These are phyloP conservation scores for Sinella curviseta DNA, from an alignment of 1,140 invertebrate species.

Conservation along the genomic window DNA sequence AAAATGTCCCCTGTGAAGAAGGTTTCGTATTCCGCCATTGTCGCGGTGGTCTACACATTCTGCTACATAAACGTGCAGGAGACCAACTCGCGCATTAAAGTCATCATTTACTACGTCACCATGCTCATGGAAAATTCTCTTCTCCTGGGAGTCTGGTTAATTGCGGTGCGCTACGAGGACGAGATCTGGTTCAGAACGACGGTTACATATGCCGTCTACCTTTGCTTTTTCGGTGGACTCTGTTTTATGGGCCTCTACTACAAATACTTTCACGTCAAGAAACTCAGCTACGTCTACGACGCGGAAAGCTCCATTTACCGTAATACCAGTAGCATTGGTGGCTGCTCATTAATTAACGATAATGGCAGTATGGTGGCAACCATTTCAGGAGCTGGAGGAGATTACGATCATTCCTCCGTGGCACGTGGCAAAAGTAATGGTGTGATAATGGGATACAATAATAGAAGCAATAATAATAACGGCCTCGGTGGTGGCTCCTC, in stretches of 20 bases:
- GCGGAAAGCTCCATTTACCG: constrained; percentile 27
- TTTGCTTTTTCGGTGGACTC: constrained; percentile 73
- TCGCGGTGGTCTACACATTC: constrained; percentile 84
- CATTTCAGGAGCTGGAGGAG: background rate
- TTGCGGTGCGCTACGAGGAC: constrained; percentile 57
- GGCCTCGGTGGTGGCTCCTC: no score
- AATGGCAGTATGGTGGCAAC: constrained; percentile 4
- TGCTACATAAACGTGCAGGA: constrained; percentile 87
- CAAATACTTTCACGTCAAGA: constrained; percentile 61
- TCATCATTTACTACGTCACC: constrained; percentile 84
- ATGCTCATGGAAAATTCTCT: constrained; percentile 86
- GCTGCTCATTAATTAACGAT: constrained; percentile 9
- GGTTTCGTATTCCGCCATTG: constrained; percentile 68
- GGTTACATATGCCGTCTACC: constrained; percentile 62
- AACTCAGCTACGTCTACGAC: constrained; percentile 54
- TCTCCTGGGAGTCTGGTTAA: constrained; percentile 69
- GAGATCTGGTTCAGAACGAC: constrained; percentile 53
- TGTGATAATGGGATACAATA: background rate
- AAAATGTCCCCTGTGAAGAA: constrained; percentile 67
- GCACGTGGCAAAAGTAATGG: background rate
- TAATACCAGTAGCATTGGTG: constrained; percentile 7
- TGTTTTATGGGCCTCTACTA: constrained; percentile 84
- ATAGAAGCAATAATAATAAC: background rate
- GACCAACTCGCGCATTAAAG: constrained; percentile 74
- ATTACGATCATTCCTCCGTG: background rate